Conservation (phyloP, 2,113 vertebrate genomes). For the Misgurnus mizolepis region DNA sequence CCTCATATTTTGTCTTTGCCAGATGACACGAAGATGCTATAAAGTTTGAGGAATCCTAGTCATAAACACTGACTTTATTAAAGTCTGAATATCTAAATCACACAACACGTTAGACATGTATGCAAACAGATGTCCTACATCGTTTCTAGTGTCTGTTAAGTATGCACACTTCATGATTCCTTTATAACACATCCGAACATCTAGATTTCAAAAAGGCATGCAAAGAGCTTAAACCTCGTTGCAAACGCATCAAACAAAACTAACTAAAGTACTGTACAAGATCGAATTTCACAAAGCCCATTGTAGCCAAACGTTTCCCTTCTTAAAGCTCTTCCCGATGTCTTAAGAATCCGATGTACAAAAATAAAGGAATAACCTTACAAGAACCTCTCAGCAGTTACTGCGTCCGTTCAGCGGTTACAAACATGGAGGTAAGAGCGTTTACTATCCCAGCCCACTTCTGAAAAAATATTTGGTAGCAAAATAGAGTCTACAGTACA, state of each 20-base stretch:
- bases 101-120: background rate
- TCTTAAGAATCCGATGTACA: slow-evolving; percentile 43
- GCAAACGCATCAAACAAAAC: background rate
- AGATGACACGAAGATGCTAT: slow-evolving; percentile 1
- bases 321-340: slow-evolving; percentile 33
- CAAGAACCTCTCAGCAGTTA: slow-evolving; percentile 54
- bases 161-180: slow-evolving; percentile 12
- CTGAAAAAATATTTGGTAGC: slow-evolving; percentile 65
- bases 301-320: slow-evolving; percentile 51
- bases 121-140: slow-evolving; percentile 14
- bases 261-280: slow-evolving; percentile 15
- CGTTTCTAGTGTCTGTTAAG: background rate
- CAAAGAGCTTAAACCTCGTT: slow-evolving; percentile 9
- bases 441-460: slow-evolving; percentile 23
- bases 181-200: background rate
- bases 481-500: slow-evolving; percentile 62
- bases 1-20: slow-evolving; percentile 16
- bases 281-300: slow-evolving; percentile 32
- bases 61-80: background rate
- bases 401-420: slow-evolving; percentile 9
- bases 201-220: slow-evolving; percentile 12
- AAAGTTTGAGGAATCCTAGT: slow-evolving; percentile 21
- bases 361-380: slow-evolving; percentile 55
- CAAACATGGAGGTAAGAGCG: slow-evolving; percentile 28
- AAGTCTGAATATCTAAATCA: slow-evolving; percentile 12